Evolutionary conservation across 2,888 invertebrate genomes (phyloP), one percentile per base, ranked within the genome.

Genomic region (Uloborus plumipes): DNA sequence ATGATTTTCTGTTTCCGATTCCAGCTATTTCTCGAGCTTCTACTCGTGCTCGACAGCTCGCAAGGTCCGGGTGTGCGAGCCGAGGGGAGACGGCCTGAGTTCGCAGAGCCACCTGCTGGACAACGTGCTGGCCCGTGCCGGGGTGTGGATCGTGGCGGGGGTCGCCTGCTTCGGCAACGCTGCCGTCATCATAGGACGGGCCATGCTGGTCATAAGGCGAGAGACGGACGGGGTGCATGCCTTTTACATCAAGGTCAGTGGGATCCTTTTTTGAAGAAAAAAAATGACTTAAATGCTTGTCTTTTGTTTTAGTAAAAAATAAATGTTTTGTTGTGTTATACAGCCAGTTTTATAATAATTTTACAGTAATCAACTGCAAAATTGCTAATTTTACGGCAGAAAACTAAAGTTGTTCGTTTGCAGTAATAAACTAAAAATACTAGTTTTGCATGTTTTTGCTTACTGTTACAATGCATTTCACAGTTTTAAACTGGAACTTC

Each of bases 141-240:
- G 92, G 85, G 92, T 92, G 22, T 92, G 92, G 92, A 88, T 92
- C 6, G 92, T 92, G 90, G 92, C 91, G 14, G 87, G 90, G 1
- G 88, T 92, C 62, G 92, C 92, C 14, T 91, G 91, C 80, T 88
- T 90, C 4, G 92, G 92, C 16, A 92, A 92, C 87, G 84, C 91
- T 7, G 87, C 92, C 26, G 92, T 92, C 0, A 88, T 92, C 39
- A 88, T 92, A 11, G 91, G 92, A 9, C 89, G 92, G 59, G 89
- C 90, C 67, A 89, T 92, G 69, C 3, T 39, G 1, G 39, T 39
- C 39, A 20, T 64, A 4, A 89, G 90, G 51, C 90, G 91, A 59
- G 91, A 91, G 71, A 91, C 90, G 86, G 92, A 92, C 85, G 90
- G 90, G 2, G 91, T 92, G 26, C 92, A 92, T 85, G 92, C 92